Conservation (phyloP, 2,888 invertebrate species). For the Cosmopolites sordidus region DNA sequence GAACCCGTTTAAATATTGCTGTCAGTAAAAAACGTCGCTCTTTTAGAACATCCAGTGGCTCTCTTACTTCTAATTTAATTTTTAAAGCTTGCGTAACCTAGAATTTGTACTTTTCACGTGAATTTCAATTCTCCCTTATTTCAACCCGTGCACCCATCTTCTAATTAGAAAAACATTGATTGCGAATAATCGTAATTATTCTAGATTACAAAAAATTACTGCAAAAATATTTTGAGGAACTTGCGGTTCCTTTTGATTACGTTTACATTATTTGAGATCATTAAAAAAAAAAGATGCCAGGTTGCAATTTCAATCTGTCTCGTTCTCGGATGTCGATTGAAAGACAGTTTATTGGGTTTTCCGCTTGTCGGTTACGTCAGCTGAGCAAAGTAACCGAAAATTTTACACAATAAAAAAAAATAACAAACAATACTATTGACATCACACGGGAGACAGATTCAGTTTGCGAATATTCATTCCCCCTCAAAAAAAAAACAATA, state of each 20-base stretch:
- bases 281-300: constrained; percentile 4
- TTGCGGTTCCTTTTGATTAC: constrained; percentile 38
- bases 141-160: constrained; percentile 2
- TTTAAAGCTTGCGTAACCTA: constrained; percentile 22
- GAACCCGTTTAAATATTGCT: constrained; percentile 10
- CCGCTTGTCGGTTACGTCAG: constrained; percentile 1
- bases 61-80: constrained; percentile 13
- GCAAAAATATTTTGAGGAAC: constrained; percentile 43
- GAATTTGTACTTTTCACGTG: constrained; percentile 21
- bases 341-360: constrained; percentile 9
- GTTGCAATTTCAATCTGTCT: background rate
- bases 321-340: constrained; percentile 1
- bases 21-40: constrained; percentile 3
- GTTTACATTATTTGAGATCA: constrained; percentile 34
- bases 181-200: constrained; percentile 4
- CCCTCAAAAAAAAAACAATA: background rate
- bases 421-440: background rate
- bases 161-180: background rate
- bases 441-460: background rate
- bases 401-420: background rate
- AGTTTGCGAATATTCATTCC: background rate
- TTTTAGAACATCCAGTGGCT: constrained; percentile 3
- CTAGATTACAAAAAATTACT: constrained; percentile 40
- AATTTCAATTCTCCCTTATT: constrained; percentile 10
- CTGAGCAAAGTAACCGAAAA: background rate